Conservation (phyloP, 2,888 invertebrate species). For the Elaeidobius kamerunicus region DNA sequence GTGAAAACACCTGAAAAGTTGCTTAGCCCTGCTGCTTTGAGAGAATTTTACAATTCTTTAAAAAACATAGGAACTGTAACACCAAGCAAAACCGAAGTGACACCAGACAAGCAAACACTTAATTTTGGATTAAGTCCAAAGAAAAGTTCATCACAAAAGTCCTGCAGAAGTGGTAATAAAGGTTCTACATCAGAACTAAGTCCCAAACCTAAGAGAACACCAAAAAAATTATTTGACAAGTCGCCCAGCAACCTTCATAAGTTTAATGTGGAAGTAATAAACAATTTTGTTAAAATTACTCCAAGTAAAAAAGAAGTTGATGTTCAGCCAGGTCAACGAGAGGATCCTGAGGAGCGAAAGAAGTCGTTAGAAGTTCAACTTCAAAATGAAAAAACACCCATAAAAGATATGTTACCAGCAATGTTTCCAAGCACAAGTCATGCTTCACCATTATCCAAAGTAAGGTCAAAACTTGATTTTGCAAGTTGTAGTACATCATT, state of each 20-base stretch:
- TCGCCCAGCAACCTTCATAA: slow-evolving; percentile 41
- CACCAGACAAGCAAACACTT: slow-evolving; percentile 12
- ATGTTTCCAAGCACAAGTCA: slow-evolving; percentile 11
- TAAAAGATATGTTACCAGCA: slow-evolving; percentile 32
- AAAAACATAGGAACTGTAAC: slow-evolving; percentile 9
- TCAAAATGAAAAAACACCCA: slow-evolving; percentile 43
- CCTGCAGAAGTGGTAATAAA: background rate
- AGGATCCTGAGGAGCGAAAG: background rate
- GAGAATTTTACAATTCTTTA: slow-evolving; percentile 29
- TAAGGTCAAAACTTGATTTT: slow-evolving; percentile 42
- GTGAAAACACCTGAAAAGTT: slow-evolving; percentile 34
- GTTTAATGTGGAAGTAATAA: slow-evolving; percentile 44
- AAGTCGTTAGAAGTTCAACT: slow-evolving; percentile 38
- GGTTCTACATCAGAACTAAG: slow-evolving; percentile 1
- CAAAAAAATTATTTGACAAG: slow-evolving; percentile 42
- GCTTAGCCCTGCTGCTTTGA: slow-evolving; percentile 29
- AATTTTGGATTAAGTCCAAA: slow-evolving; percentile 2
- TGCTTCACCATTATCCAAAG: slow-evolving; percentile 33
- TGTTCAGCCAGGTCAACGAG: background rate
- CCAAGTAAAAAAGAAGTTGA: slow-evolving; percentile 39
- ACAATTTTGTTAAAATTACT: slow-evolving; percentile 44
- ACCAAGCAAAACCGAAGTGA: slow-evolving; percentile 18
- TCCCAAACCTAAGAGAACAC: slow-evolving; percentile 26
- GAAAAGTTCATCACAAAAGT: slow-evolving; percentile 8
- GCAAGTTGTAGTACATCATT: slow-evolving; percentile 8